phyloP scores from a whole-genome alignment of 2,113 vertebrate species.

The Caretta caretta region DNA sequence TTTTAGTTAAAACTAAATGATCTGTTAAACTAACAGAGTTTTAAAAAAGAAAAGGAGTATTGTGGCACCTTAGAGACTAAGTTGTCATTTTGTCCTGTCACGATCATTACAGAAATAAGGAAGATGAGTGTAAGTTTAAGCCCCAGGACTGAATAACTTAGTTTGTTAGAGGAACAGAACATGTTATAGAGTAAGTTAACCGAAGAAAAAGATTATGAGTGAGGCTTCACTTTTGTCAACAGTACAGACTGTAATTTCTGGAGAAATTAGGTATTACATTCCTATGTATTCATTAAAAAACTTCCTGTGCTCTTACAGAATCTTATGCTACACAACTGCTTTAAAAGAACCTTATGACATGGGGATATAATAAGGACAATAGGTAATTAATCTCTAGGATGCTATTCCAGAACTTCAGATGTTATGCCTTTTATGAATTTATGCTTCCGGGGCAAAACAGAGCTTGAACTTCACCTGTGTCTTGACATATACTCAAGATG shows the following conservation, averaged over 20 bases:
- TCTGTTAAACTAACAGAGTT: neutral
- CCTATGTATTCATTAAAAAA: neutral
- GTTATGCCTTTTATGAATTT: neutral
- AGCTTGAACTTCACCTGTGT: neutral
- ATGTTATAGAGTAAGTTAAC: neutral
- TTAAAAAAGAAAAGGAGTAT: neutral
- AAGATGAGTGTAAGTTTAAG: neutral
- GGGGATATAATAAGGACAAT: neutral
- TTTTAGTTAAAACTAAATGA: conserved; percentile 15
- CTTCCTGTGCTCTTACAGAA: neutral
- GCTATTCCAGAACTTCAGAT: neutral
- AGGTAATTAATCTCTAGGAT: neutral
- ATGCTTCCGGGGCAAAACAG: neutral
- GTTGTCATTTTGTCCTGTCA: neutral
- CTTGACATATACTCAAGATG: neutral
- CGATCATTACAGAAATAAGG: neutral
- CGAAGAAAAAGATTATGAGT: neutral
- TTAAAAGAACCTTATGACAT: neutral
- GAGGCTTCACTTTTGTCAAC: neutral
- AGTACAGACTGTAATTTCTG: neutral
- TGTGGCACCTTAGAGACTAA: neutral
- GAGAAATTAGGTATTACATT: neutral
- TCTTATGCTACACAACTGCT: neutral
- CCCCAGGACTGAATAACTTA: neutral
- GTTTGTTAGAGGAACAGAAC: neutral